A percentile compares a stretch with the other conserved stretches of the same genome.
Evolutionary conservation across 2,113 vertebrate genomes (phyloP).

Genomic region (Dromaius novaehollandiae): DNA sequence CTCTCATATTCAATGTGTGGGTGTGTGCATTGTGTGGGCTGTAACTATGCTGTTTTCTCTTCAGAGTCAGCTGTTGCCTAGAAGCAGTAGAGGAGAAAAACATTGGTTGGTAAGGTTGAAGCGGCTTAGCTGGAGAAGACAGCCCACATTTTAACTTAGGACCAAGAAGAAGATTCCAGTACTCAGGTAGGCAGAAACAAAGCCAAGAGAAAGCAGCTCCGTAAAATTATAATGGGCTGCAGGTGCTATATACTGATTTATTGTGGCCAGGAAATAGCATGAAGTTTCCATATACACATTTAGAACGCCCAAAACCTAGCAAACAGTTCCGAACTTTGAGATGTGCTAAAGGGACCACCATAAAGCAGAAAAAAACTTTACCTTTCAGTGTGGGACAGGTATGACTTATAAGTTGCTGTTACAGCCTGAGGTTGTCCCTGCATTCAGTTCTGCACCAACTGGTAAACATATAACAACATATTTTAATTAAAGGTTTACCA

Average conservation of each 20-base stretch:
- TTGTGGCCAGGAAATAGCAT: not conserved
- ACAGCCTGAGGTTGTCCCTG: not conserved
- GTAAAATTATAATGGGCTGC: not conserved
- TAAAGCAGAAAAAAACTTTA: not conserved
- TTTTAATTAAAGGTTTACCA: not conserved
- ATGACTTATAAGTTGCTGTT: not conserved
- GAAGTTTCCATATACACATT: not conserved
- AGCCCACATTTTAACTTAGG: not conserved
- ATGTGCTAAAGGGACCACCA: not conserved
- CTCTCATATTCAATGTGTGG: accelerated
- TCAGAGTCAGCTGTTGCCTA: not conserved
- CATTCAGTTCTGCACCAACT: not conserved
- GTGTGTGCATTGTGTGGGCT: not conserved
- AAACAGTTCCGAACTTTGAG: not conserved
- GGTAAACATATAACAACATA: not conserved
- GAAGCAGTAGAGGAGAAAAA: slow-evolving; percentile 11
- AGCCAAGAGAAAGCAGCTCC: not conserved
- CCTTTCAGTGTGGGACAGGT: not conserved
- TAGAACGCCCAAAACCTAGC: not conserved
- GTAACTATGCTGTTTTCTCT: not conserved
- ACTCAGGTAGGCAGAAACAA: not conserved
- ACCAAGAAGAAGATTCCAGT: not conserved
- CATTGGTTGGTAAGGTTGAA: not conserved
- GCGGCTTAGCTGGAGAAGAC: not conserved
- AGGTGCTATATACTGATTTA: not conserved